Conservation (phyloP, 2,113 vertebrate species). For the Pedetes capensis region DNA sequence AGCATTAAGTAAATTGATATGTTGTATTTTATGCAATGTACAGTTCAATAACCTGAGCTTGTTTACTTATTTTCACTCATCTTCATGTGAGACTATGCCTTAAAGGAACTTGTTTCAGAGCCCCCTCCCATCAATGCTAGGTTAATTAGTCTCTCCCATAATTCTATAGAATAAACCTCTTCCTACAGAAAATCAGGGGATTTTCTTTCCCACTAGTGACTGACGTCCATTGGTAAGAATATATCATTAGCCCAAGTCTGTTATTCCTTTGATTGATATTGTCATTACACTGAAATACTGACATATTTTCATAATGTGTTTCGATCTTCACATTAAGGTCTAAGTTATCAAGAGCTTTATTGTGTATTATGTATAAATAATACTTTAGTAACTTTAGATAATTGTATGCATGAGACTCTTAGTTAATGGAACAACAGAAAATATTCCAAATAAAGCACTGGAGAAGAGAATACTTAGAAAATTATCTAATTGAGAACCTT, state of each 20-base stretch:
- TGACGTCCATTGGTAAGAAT: not conserved
- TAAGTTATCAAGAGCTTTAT: not conserved
- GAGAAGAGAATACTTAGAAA: not conserved
- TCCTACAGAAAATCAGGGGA: not conserved
- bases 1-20: not conserved
- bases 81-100: not conserved
- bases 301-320: constrained; percentile 19
- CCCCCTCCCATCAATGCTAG: not conserved
- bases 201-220: not conserved
- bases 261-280: not conserved
- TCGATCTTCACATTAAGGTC: not conserved
- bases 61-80: not conserved
- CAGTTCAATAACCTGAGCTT: not conserved
- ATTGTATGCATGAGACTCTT: not conserved
- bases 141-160: not conserved
- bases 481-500: not conserved
- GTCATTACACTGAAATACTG: not conserved
- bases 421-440: not conserved
- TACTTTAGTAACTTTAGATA: not conserved
- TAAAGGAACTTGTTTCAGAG: not conserved
- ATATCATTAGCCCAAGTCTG: not conserved
- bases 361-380: not conserved
- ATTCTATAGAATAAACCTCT: not conserved
- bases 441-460: not conserved
- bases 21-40: not conserved